Evolutionary conservation across 2,113 vertebrate species (phyloP), one percentile per base, ranked within the genome.

Genomic region (Pygathrix nemaeus): DNA sequence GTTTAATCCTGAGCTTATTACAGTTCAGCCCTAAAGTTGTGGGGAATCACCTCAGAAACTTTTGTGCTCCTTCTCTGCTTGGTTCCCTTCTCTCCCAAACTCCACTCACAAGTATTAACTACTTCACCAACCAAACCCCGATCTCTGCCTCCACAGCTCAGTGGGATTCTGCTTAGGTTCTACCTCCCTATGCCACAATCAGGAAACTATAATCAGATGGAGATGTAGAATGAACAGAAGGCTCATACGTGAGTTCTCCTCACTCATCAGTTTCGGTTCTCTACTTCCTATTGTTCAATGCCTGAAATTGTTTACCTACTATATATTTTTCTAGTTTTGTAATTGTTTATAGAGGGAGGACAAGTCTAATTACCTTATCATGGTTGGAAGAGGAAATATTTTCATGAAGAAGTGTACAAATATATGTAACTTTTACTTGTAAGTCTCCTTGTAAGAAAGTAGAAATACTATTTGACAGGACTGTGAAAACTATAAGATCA

Each of bases 71-170:
- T 61, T 38, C 11, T 76, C 32, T 79, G 9, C 32, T 20, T 40
- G 12, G 3, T 2, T n/a, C 8, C 18, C 32, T 68, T 16, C 66
- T 90, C 4, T 30, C 35, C 25, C 35, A 27, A 6, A 18, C 0
- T 78, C 38, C 50, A 6, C 17, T 3, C 45, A 17, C 4, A 79
- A 27, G 12, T 20, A 13, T 8, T 2, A 50, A 4, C 48, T 18
- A 4, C 8, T 66, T 52, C 8, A 30, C 14, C 23, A 17, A 5
- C 1, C 20, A 18, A 45, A 38, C 20, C 76, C 18, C 45, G 32
- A 1, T 30, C 2, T 73, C 25, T n/a, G 8, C 3, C 0, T 35
- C 9, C 7, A 20, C 0, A 21, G 20, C 3, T 61, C 7, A 14
- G 0, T 23, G 5, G 5, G 13, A 40, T 38, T n/a, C 25, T 66